Conservation (phyloP, 92 coral and sea anemone species). For the Palythoa grandiflora region DNA sequence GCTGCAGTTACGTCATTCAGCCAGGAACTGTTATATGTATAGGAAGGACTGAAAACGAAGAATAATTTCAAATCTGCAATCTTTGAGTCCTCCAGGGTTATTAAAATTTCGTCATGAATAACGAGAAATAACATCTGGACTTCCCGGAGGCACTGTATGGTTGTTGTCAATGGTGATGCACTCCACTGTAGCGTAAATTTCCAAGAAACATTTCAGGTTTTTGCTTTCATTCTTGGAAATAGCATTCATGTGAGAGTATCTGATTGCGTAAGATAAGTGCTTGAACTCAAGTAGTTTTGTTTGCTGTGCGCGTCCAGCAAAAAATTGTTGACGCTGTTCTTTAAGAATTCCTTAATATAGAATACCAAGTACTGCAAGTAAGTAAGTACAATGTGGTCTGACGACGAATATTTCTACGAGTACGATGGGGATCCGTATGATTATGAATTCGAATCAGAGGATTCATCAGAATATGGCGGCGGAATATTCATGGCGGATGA, state of each 20-base stretch:
- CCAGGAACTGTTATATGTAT: too few species aligned
- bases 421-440: too few species aligned
- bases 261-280: background rate
- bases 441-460: background rate
- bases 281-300: background rate
- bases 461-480: background rate
- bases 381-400: background rate
- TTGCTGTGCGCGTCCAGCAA: background rate
- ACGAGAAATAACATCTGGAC: background rate
- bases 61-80: too few species aligned
- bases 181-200: background rate
- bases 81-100: too few species aligned
- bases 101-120: too few species aligned
- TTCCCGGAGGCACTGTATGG: background rate
- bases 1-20: too few species aligned
- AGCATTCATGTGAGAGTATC: background rate
- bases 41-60: too few species aligned
- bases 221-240: background rate
- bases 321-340: background rate
- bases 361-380: too few species aligned
- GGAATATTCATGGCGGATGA: slow-evolving; percentile 12
- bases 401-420: background rate
- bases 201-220: background rate
- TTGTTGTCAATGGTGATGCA: background rate
- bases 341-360: background rate